Evolutionary conservation across 2,113 vertebrate genomes (phyloP), one percentile per base, ranked within the genome.

Genomic region (Elaphurus davidianus): DNA sequence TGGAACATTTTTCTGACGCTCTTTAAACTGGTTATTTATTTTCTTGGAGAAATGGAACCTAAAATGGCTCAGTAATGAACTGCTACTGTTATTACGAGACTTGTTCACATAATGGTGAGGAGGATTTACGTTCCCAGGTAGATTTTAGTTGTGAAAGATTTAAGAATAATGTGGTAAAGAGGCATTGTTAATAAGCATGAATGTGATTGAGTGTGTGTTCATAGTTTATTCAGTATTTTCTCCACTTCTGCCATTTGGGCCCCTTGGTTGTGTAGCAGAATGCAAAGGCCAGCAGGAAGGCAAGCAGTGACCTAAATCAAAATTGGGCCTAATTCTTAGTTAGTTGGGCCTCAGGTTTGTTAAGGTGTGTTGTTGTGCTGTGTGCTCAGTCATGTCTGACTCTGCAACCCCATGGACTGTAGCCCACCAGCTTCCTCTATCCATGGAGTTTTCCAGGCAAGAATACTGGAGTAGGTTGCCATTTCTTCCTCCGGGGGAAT

Each of bases 1-100:
- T 40, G 19, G 43, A 76, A 74, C 71, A 71, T 94, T 97, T 94
- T 95, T 89, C 89, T 96, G 45, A 87, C 23, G 36, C 19, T 92
- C 83, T 93, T 87, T 97, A 97, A 97, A 64, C 71, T 71, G 36
- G 94, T 86, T 97, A 96, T 96, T 98, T 97, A 97, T 98, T 97
- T 98, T 98, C 95, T 97, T 79, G 54, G 85, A 98, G 83, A 97
- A 98, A 93, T 64, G 50, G 7, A 95, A 93, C 74, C 71, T 59
- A 28, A 52, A 87, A 92, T 79, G 89, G 74, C 50, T 76, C 23
- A 30, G 62, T 90, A 97, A 98, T 98, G 93, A 97, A 95, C 78
- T 91, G 45, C 82, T 1, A 0, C 84, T 88, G 64, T 36, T 76
- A 90, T 82, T 81, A 57, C 0, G 54, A 86, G 83, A 50, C 45